Evolutionary conservation across 2,888 invertebrate species (phyloP).

Genomic region (Polydrusus pterygomalis): DNA sequence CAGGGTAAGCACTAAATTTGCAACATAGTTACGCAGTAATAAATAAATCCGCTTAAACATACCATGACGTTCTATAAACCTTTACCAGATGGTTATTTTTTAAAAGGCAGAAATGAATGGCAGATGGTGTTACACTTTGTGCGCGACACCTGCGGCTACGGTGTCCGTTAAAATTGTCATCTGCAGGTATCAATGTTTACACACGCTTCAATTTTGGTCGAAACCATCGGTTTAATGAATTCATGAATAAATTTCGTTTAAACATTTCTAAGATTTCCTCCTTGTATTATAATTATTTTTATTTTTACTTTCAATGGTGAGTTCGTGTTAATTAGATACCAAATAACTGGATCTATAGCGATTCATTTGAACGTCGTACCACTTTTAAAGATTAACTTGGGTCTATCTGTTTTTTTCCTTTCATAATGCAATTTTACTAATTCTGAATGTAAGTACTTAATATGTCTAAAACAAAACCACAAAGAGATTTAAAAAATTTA

Average conservation of each 20-base stretch:
- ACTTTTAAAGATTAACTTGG: too few relatives aligned
- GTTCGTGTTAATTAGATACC: too few relatives aligned
- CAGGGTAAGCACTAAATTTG: too few relatives aligned
- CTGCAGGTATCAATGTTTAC: slow-evolving; percentile 22
- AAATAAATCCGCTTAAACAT: background rate
- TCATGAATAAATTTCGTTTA: background rate
- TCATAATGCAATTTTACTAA: too few relatives aligned
- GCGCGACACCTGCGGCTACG: slow-evolving; percentile 41
- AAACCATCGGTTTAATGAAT: background rate
- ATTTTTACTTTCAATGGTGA: background rate
- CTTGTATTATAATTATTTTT: background rate
- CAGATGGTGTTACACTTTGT: slow-evolving; percentile 51
- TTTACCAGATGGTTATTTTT: slow-evolving; percentile 3
- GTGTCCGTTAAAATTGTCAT: slow-evolving; percentile 38
- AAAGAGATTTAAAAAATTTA: too few relatives aligned
- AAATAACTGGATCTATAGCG: too few relatives aligned
- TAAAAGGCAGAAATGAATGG: slow-evolving; percentile 25
- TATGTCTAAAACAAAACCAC: too few relatives aligned
- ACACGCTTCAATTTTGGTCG: background rate
- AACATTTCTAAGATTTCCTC: too few relatives aligned
- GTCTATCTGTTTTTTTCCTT: too few relatives aligned
- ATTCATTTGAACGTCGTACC: too few relatives aligned
- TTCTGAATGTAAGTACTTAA: too few relatives aligned
- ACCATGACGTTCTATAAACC: slow-evolving; percentile 1
- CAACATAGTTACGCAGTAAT: too few relatives aligned